Conservation (phyloP, 2,113 vertebrate genomes). For the Macroglossus sobrinus region DNA sequence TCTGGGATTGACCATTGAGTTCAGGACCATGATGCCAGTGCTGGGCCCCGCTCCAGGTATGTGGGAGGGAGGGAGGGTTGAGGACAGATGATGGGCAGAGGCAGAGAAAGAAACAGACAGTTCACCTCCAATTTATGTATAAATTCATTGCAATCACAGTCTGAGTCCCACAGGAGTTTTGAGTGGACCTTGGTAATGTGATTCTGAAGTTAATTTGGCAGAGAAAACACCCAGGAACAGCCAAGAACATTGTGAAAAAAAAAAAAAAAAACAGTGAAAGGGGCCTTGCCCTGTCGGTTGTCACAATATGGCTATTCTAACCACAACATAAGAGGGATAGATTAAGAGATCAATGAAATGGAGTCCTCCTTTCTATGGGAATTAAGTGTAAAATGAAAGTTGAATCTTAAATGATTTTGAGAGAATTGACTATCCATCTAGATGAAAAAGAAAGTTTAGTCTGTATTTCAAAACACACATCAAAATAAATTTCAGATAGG, state of each 20-base stretch:
- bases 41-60: neutral
- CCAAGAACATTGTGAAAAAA: neutral
- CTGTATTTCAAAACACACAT: neutral
- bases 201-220: constrained; percentile 54
- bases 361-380: neutral
- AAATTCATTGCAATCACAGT: neutral
- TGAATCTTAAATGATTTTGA: neutral
- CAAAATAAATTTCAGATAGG: neutral
- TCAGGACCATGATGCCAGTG: neutral
- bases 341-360: neutral
- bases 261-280: neutral
- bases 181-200: neutral
- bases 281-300: neutral
- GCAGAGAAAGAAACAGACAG: neutral
- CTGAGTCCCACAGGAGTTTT: neutral
- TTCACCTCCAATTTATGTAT: neutral
- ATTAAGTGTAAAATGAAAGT: neutral
- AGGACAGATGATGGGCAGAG: neutral
- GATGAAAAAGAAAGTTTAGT: neutral
- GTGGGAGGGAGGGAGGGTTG: neutral
- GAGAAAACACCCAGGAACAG: neutral
- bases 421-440: neutral
- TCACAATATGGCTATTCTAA: neutral
- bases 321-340: neutral
- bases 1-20: neutral